These are phyloP conservation scores for Mustela nigripes DNA, from an alignment of 2,113 vertebrate genomes.

Conservation along the genomic window DNA sequence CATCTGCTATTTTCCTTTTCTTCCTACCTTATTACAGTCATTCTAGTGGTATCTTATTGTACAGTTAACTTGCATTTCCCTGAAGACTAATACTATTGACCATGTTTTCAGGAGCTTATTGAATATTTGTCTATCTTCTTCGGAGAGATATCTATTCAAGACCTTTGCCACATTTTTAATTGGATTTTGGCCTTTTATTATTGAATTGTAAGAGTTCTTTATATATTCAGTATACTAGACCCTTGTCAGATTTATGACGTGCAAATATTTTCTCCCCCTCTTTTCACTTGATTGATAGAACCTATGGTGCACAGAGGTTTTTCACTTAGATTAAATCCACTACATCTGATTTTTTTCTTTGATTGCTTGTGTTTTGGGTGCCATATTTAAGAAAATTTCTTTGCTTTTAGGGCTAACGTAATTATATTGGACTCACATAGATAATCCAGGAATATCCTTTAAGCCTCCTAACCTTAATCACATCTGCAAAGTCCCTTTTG, in stretches of 20 bases:
- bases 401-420: not conserved
- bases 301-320: not conserved
- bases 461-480: not conserved
- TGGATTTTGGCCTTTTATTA: not conserved
- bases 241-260: not conserved
- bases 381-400: not conserved
- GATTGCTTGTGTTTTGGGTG: not conserved
- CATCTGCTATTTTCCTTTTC: not conserved
- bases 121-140: not conserved
- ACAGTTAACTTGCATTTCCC: constrained; percentile 2
- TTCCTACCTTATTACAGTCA: not conserved
- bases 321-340: not conserved
- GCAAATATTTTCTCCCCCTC: not conserved
- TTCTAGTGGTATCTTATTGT: not conserved
- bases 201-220: not conserved
- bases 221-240: not conserved
- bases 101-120: not conserved
- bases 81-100: not conserved
- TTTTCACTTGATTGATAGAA: not conserved
- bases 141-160: not conserved
- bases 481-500: not conserved
- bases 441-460: not conserved
- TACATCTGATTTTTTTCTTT: not conserved
- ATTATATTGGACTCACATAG: not conserved
- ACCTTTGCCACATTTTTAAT: not conserved